phyloP scores from a whole-genome alignment of 2,888 invertebrate species.

The Stenoptilia bipunctidactyla region DNA sequence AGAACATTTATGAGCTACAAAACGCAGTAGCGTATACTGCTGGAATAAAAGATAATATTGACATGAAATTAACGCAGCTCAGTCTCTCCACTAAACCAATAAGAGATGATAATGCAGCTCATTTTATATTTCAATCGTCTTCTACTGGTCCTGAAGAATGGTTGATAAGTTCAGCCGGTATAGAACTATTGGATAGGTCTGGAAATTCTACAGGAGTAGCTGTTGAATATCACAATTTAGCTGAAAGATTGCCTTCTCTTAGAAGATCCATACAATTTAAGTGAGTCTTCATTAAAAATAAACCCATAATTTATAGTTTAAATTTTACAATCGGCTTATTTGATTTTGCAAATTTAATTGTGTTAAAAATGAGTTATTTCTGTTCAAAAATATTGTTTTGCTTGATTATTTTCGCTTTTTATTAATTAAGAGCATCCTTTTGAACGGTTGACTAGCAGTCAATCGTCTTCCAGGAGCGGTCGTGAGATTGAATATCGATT shows the following conservation, averaged over 20 bases:
- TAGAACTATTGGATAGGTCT: slow-evolving; percentile 38
- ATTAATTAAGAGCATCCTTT: too few species aligned
- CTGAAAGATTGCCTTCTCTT: slow-evolving; percentile 72
- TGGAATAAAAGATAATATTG: slow-evolving; percentile 36
- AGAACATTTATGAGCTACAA: slow-evolving; percentile 62
- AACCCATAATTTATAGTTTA: too few species aligned
- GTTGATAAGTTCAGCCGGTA: slow-evolving; percentile 41
- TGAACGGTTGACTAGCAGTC: too few species aligned
- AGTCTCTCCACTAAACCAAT: slow-evolving; percentile 37
- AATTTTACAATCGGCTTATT: too few species aligned
- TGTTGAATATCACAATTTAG: slow-evolving; percentile 74
- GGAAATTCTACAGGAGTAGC: slow-evolving; percentile 54
- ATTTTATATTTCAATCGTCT: slow-evolving; percentile 37
- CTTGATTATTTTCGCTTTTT: too few species aligned
- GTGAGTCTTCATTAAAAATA: too few species aligned
- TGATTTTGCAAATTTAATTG: too few species aligned
- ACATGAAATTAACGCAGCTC: slow-evolving; percentile 37
- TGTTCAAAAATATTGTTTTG: too few species aligned
- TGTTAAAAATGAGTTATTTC: too few species aligned
- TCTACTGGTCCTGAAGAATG: slow-evolving; percentile 32
- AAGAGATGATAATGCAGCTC: slow-evolving; percentile 38
- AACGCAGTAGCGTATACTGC: slow-evolving; percentile 44
- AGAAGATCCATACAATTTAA: slow-evolving; percentile 72
- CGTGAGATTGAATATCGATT: slow-evolving; percentile 77
- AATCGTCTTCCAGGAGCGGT: slow-evolving; percentile 64